Evolutionary conservation across 2,888 invertebrate species (phyloP).

Genomic region (Torymus texanus): DNA sequence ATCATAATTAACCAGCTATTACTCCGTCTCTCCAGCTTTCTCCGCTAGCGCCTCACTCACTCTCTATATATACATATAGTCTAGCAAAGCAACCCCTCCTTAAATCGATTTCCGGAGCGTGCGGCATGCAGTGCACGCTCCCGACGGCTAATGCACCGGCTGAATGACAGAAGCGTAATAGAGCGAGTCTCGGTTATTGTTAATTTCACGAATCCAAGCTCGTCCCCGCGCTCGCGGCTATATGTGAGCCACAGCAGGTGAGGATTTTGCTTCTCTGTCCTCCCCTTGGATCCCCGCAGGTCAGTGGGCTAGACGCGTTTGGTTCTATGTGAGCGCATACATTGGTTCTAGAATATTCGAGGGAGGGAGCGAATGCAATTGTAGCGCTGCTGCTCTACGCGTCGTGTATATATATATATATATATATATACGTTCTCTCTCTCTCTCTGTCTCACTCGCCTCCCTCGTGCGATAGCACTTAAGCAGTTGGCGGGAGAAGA

Average conservation of each 20-base stretch:
- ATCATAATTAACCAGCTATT: slow-evolving; percentile 47
- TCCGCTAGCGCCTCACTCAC: slow-evolving; percentile 1
- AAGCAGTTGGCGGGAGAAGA: slow-evolving; percentile 10
- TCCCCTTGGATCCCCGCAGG: too few relatives aligned
- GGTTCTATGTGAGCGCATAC: not conserved
- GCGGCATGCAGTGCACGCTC: not conserved
- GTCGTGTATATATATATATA: too few relatives aligned
- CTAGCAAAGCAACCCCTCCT: slow-evolving; percentile 11
- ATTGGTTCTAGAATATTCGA: not conserved
- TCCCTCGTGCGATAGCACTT: slow-evolving; percentile 26
- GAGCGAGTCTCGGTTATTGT: slow-evolving; percentile 55
- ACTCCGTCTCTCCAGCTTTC: slow-evolving; percentile 36
- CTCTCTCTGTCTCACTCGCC: slow-evolving; percentile 1
- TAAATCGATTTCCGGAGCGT: slow-evolving; percentile 46
- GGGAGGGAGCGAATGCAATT: too few relatives aligned
- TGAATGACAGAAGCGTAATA: slow-evolving; percentile 52
- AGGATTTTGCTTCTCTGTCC: too few relatives aligned
- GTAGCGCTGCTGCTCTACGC: not conserved
- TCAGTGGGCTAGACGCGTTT: too few relatives aligned
- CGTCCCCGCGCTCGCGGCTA: not conserved
- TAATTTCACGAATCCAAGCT: slow-evolving; percentile 49
- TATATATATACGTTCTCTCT: too few relatives aligned
- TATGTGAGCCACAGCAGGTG: not conserved
- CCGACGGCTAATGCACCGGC: slow-evolving; percentile 36
- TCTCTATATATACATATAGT: too few relatives aligned